These are phyloP conservation scores for Menidia beryllina DNA, from an alignment of 2,113 vertebrate genomes.

Conservation along the genomic window DNA sequence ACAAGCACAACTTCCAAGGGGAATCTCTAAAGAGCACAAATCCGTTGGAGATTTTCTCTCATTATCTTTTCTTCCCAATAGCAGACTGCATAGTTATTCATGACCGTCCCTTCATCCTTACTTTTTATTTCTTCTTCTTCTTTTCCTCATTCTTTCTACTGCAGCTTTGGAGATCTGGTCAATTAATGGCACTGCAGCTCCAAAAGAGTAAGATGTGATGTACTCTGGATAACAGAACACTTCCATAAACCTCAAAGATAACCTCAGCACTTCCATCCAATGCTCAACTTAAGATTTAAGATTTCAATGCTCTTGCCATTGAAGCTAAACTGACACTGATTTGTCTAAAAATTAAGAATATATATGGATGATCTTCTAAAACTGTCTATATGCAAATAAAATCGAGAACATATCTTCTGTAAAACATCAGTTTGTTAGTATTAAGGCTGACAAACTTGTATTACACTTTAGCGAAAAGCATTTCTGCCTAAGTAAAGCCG, in stretches of 20 bases:
- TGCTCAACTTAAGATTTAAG: neutral
- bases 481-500: neutral
- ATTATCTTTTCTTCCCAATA: constrained; percentile 51
- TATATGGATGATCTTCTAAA: too few relatives aligned
- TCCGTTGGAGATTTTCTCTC: constrained; percentile 65
- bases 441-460: neutral
- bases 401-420: neutral
- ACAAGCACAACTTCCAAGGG: constrained; percentile 50
- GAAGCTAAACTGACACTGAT: neutral
- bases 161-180: constrained; percentile 55
- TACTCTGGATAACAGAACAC: constrained; percentile 22
- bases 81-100: constrained; percentile 39
- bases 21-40: constrained; percentile 62
- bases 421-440: neutral
- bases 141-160: constrained; percentile 12
- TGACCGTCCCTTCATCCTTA: neutral
- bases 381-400: neutral
- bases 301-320: neutral
- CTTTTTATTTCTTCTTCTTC: neutral
- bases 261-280: constrained; percentile 1
- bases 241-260: constrained; percentile 5
- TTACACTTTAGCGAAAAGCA: neutral
- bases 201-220: constrained; percentile 49
- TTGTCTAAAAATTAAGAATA: too few relatives aligned
- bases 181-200: constrained; percentile 49